phyloP scores from a whole-genome alignment of 2,797 vertebrate species.

The Sebastes aleutianus region DNA sequence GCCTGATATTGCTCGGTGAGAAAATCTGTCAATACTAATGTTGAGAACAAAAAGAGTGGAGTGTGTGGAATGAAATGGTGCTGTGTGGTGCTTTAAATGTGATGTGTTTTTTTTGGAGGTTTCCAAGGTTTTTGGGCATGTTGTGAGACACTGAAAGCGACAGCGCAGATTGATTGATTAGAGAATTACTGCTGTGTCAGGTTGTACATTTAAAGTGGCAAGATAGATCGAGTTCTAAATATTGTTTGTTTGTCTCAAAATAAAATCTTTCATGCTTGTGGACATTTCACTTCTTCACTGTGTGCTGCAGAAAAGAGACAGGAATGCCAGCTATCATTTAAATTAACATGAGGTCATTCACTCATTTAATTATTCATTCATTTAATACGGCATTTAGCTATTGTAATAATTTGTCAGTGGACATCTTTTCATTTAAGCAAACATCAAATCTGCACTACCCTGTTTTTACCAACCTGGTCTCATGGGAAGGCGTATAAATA shows the following conservation, averaged over 20 bases:
- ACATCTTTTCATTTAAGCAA: not conserved
- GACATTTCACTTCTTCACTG: not conserved
- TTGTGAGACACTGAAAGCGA: not conserved
- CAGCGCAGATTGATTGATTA: not conserved
- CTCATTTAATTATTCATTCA: not conserved
- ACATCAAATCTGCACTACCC: too few species aligned
- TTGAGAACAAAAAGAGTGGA: not conserved
- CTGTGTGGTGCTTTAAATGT: not conserved
- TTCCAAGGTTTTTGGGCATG: not conserved
- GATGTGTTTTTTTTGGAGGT: not conserved
- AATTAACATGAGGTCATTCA: not conserved
- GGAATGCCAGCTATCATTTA: not conserved
- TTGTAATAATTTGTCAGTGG: not conserved
- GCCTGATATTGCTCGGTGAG: constrained; percentile 2
- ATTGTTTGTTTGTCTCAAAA: constrained; percentile 3
- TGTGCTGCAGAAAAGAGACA: not conserved
- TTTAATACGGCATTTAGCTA: not conserved
- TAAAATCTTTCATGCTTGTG: not conserved
- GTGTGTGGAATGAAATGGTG: not conserved
- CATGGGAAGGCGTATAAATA: too few species aligned
- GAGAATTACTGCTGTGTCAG: not conserved
- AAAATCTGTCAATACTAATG: constrained; percentile 41
- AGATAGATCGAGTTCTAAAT: constrained; percentile 3
- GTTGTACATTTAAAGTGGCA: not conserved
- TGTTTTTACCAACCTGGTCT: too few species aligned